These are phyloP conservation scores for Rhinopithecus roxellana DNA, from an alignment of 2,113 vertebrate genomes.

Conservation along the genomic window DNA sequence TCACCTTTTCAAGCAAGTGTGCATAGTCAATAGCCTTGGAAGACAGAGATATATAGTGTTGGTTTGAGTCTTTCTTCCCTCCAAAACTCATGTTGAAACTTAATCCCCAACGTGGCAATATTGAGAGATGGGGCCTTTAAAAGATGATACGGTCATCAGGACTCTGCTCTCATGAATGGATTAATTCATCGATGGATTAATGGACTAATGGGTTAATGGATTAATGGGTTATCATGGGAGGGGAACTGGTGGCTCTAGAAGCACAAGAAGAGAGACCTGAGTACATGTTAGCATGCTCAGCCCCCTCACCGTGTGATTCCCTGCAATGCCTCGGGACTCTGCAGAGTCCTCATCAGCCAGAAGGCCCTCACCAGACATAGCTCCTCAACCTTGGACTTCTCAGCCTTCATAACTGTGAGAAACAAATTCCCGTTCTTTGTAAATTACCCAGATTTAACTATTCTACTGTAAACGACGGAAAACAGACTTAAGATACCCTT, in stretches of 20 bases:
- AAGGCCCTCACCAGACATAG: background rate
- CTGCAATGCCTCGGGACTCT: background rate
- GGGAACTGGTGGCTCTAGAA: background rate
- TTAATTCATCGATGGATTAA: background rate
- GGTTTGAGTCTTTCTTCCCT: background rate
- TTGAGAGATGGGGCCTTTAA: background rate
- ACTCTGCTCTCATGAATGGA: background rate
- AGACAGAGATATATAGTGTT: accelerated
- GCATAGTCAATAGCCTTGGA: background rate
- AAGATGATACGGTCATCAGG: background rate
- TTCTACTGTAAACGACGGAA: background rate
- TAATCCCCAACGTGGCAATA: background rate
- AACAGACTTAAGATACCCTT: background rate
- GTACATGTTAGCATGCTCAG: background rate
- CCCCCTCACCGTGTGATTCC: background rate
- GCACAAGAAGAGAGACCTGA: background rate
- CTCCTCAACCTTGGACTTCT: background rate
- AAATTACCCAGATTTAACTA: background rate
- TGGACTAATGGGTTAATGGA: background rate
- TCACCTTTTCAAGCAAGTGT: background rate
- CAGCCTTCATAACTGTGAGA: background rate
- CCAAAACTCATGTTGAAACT: background rate
- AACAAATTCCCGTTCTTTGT: background rate
- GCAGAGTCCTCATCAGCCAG: background rate
- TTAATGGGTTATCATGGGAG: background rate